A percentile compares a stretch with the other conserved stretches of the same genome.
These are phyloP conservation scores for Strigamia maritima DNA, from an alignment of 2,888 invertebrate species.

Conservation along the genomic window DNA sequence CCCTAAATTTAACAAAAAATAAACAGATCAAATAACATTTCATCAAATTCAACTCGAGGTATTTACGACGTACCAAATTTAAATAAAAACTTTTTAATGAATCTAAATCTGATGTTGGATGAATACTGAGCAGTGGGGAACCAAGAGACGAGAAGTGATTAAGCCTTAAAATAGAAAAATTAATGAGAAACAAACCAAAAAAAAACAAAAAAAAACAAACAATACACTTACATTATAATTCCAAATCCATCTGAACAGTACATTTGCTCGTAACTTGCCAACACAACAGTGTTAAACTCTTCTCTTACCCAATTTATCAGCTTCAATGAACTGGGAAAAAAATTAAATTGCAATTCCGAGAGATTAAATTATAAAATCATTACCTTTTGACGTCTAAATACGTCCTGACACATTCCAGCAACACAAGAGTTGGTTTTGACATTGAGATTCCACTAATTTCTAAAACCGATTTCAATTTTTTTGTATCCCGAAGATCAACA, in stretches of 20 bases:
- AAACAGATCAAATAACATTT: not conserved
- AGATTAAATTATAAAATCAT: conserved; percentile 41
- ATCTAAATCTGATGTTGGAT: conserved; percentile 49
- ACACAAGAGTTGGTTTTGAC: conserved; percentile 51
- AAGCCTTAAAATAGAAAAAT: conserved; percentile 31
- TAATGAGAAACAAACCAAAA: not conserved
- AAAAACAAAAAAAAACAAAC: not conserved
- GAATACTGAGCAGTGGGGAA: conserved; percentile 53
- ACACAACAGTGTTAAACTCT: conserved; percentile 51
- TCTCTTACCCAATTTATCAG: conserved; percentile 53
- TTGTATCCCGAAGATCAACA: conserved; percentile 50
- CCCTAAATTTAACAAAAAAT: conserved; percentile 47
- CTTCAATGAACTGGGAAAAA: conserved; percentile 7
- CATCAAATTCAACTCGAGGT: not conserved
- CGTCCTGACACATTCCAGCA: conserved; percentile 55
- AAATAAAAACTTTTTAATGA: conserved; percentile 51
- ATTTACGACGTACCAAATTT: conserved; percentile 47
- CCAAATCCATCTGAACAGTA: conserved; percentile 50
- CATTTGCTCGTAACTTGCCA: conserved; percentile 55
- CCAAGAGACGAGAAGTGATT: conserved; percentile 53
- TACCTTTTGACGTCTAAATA: conserved; percentile 52
- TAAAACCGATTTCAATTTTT: conserved; percentile 46
- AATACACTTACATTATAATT: conserved; percentile 46
- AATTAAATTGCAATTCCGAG: not conserved
- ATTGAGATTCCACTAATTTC: conserved; percentile 48